These are phyloP conservation scores for Fragum sueziense DNA, from an alignment of 2,888 invertebrate species.

Conservation along the genomic window DNA sequence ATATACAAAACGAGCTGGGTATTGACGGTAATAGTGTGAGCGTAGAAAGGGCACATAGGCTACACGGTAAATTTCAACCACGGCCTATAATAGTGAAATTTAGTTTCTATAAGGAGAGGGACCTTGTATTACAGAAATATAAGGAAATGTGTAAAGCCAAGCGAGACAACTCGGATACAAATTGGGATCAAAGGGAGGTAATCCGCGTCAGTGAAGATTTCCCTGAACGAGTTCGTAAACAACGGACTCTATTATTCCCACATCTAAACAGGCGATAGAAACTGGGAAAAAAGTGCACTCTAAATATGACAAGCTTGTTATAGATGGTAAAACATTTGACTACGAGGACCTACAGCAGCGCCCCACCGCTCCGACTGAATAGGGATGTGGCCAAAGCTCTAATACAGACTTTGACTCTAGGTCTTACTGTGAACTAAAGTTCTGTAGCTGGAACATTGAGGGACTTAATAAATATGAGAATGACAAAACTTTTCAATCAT, in stretches of 20 bases:
- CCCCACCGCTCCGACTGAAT: not conserved
- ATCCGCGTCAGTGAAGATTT: not conserved
- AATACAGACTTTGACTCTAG: no score
- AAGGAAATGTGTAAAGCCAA: not conserved
- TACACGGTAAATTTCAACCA: no score
- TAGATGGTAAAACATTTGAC: not conserved
- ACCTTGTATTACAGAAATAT: not conserved
- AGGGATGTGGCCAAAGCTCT: not conserved
- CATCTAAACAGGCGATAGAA: not conserved
- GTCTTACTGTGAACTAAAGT: no score
- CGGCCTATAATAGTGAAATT: not conserved
- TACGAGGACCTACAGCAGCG: not conserved
- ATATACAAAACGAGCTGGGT: not conserved
- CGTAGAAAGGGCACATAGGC: no score
- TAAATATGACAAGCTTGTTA: no score
- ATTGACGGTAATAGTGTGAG: no score
- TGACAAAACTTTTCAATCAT: not conserved
- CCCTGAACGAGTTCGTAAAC: constrained; percentile 1
- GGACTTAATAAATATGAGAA: not conserved
- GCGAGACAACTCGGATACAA: not conserved
- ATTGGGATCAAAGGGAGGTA: not conserved
- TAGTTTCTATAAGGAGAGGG: not conserved
- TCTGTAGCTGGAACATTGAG: not conserved
- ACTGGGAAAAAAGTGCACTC: not conserved
- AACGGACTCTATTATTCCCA: not conserved